Base-by-base conservation (phyloP, 1,140 invertebrate genomes). In the Scaptomyza hsui region DNA sequence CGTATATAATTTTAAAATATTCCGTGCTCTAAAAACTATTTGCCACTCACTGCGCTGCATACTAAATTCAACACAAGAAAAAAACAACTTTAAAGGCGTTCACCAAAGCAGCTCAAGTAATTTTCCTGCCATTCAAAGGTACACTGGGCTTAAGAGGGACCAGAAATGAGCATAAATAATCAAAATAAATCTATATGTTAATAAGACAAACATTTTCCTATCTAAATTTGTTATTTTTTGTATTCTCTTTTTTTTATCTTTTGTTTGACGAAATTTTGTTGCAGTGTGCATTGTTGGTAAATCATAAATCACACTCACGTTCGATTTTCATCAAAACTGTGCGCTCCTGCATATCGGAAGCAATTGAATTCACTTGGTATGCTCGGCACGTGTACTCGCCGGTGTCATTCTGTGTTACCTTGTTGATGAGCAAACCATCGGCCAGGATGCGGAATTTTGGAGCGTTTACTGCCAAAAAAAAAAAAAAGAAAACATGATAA, bases 381-480 rank as follows among this genome's bases (percentile, higher is more conserved):
- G 93, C 93, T 48, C 91, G 89, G 86, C 93, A 94, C 41, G 91
- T 91, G 88, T 94, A 94, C 49, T 91, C 91, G 45, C 93, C 93
- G 65, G 90, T 92, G 79, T 94, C 93, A 41, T 91, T 89, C 52
- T 92, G 88, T 18, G 91, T 92, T 47, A 93, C 92, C 62, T 93
- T 93, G 62, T 88, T 89, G 65, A 94, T 93, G 56, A 90, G 83
- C 48, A 94, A 91, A 56, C 92, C 92, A 65, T 93, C 91, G 53
- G 91, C 91, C 51, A 91, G 76, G 63, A 91, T 89, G 48, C 89
- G 83, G 61, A 90, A 92, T 92, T 82, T 91, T 75, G 37, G 59
- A 45, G 75, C 80, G 89, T 85, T 83, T 24, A 60, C 86, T 73
- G 69, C 39, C 45, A 47, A 49, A 52, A 41, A 37, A 9, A 69